phyloP scores from a whole-genome alignment of 2,888 invertebrate species.

The Poecilobothrus nobilitatus region DNA sequence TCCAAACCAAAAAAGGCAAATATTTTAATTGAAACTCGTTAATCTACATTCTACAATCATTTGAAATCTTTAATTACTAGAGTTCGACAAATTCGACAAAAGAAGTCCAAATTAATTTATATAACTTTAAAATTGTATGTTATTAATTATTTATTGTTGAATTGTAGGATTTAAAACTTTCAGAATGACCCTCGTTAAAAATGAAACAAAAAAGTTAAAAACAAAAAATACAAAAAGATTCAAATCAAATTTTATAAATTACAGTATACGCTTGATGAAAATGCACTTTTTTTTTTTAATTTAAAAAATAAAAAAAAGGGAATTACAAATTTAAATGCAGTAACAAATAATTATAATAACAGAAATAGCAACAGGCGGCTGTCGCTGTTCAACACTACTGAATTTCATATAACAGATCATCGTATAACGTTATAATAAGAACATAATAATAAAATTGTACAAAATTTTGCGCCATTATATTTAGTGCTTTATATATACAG shows the following conservation, averaged over 20 bases:
- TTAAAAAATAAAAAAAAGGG: neutral
- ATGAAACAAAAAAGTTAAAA: neutral
- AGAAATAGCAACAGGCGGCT: neutral
- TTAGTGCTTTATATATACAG: too few species aligned
- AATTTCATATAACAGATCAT: neutral
- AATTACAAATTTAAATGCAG: neutral
- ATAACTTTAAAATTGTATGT: too few species aligned
- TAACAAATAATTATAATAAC: neutral
- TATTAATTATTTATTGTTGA: too few species aligned
- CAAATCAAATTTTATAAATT: neutral
- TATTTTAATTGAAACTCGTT: too few species aligned
- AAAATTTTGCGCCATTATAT: too few species aligned
- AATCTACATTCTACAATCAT: too few species aligned
- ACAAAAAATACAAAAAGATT: neutral
- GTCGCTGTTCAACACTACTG: neutral
- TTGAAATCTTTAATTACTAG: too few species aligned
- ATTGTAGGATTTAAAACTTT: too few species aligned
- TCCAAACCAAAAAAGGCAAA: too few species aligned
- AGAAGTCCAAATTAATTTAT: too few species aligned
- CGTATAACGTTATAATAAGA: neutral
- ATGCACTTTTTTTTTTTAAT: neutral
- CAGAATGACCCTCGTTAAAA: neutral
- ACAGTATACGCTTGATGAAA: slow-evolving; percentile 3
- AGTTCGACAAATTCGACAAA: too few species aligned
- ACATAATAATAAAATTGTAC: too few species aligned